A percentile compares a stretch with the other conserved stretches of the same genome.
Evolutionary conservation across 1,140 invertebrate genomes (phyloP).

Genomic region (Drosophila nannoptera): DNA sequence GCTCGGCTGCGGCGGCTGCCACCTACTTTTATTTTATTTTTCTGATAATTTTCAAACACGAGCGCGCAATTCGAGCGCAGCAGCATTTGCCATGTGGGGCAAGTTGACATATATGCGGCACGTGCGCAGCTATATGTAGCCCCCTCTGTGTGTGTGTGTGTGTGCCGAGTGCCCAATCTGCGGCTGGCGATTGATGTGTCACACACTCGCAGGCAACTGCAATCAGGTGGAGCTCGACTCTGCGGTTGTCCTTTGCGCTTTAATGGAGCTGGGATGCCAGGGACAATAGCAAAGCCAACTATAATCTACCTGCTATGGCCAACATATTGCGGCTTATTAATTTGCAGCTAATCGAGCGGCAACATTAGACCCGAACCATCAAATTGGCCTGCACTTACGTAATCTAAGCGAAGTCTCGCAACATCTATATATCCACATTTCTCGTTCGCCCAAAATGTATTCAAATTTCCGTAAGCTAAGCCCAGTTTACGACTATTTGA

Average conservation of each 20-base stretch:
- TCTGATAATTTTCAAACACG: constrained; percentile 62
- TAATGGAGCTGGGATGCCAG: constrained; percentile 2
- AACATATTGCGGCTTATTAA: constrained; percentile 27
- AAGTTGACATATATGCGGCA: constrained; percentile 71
- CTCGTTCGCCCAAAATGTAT: no score
- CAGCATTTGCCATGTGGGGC: constrained; percentile 55
- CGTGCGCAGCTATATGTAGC: constrained; percentile 38
- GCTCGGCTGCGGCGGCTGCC: background rate
- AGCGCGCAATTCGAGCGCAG: constrained; percentile 53
- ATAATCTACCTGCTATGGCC: constrained; percentile 2
- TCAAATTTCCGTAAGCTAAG: no score
- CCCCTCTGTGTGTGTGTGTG: background rate
- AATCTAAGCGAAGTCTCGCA: no score
- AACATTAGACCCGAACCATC: no score
- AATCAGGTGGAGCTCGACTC: constrained; percentile 20
- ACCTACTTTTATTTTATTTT: background rate
- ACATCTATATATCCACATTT: no score
- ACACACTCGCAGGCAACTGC: constrained; percentile 6
- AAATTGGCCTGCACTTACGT: no score
- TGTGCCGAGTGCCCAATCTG: constrained; percentile 22
- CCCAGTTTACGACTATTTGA: no score
- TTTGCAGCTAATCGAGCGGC: constrained; percentile 5
- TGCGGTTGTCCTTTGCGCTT: constrained; percentile 20
- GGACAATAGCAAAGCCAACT: constrained; percentile 1
- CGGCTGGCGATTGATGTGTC: constrained; percentile 44